These are phyloP conservation scores for Caenorhabditis sinica DNA, from an alignment of 2,888 invertebrate species.

Conservation along the genomic window DNA sequence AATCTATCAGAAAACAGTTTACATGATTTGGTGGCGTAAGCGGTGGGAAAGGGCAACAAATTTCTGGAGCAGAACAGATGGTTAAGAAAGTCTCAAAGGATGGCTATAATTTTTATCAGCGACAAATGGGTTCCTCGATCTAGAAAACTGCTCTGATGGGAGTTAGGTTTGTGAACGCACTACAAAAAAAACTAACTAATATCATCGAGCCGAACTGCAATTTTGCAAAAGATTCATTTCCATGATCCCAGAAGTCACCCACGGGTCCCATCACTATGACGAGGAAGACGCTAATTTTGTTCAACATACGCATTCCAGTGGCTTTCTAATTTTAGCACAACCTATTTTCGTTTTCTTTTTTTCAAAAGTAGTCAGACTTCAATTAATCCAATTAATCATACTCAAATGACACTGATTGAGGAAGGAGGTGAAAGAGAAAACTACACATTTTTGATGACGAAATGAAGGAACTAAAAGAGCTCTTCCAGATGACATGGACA, in stretches of 20 bases:
- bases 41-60: neutral
- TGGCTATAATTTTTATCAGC: too few relatives aligned
- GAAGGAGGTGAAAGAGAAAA: neutral
- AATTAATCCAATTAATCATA: conserved; percentile 29
- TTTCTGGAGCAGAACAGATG: too few relatives aligned
- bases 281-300: neutral
- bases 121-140: too few relatives aligned
- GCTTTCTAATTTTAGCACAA: conserved; percentile 19
- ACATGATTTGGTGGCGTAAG: neutral
- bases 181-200: too few relatives aligned
- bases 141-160: too few relatives aligned
- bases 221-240: neutral
- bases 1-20: conserved; percentile 4
- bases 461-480: conserved; percentile 22
- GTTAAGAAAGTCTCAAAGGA: too few relatives aligned
- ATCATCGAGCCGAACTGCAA: too few relatives aligned
- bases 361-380: neutral
- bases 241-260: neutral
- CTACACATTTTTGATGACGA: conserved; percentile 4
- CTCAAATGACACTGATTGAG: neutral
- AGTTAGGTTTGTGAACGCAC: too few relatives aligned
- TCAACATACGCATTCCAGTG: neutral
- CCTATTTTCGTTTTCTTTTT: conserved; percentile 8
- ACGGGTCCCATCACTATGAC: neutral
- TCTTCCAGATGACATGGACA: conserved; percentile 20